These are phyloP conservation scores for Anagrus nilaparvatae DNA, from an alignment of 1,140 invertebrate species.

Conservation along the genomic window DNA sequence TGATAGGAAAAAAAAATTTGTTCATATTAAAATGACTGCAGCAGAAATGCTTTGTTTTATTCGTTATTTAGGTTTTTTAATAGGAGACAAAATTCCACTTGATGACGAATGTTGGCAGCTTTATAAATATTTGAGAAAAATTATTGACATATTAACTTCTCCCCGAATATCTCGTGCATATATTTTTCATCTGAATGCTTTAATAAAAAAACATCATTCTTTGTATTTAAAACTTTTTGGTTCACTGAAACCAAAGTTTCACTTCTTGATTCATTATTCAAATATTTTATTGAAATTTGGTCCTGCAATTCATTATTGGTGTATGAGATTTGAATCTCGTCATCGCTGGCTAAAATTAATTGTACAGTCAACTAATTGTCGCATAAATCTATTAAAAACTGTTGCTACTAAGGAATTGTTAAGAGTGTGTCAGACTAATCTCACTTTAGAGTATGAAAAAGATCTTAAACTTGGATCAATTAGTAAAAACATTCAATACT, in stretches of 20 bases:
- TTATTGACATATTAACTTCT: neutral
- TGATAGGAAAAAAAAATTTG: neutral
- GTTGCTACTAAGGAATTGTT: slow-evolving; percentile 1
- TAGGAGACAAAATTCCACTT: neutral
- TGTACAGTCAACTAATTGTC: neutral
- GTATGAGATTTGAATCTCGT: neutral
- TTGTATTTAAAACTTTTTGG: slow-evolving; percentile 1
- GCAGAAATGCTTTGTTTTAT: neutral
- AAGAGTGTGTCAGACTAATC: neutral
- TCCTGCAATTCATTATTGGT: slow-evolving; percentile 1
- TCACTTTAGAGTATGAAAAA: neutral
- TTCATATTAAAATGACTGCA: slow-evolving; percentile 2
- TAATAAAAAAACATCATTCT: neutral
- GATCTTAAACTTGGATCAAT: neutral
- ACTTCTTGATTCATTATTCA: slow-evolving; percentile 4
- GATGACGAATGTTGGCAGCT: neutral
- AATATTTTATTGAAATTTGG: neutral
- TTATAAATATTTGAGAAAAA: neutral
- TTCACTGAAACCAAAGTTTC: slow-evolving; percentile 2
- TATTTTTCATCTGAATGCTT: neutral
- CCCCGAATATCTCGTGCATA: neutral
- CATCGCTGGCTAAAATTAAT: neutral
- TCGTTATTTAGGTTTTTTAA: neutral
- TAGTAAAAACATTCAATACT: neutral
- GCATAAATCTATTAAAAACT: slow-evolving; percentile 1